Percentiles rank a stretch among this genome's conserved stretches.
phyloP scores from a whole-genome alignment of 2,797 vertebrate genomes.

The Microctenopoma stevenorrisi region DNA sequence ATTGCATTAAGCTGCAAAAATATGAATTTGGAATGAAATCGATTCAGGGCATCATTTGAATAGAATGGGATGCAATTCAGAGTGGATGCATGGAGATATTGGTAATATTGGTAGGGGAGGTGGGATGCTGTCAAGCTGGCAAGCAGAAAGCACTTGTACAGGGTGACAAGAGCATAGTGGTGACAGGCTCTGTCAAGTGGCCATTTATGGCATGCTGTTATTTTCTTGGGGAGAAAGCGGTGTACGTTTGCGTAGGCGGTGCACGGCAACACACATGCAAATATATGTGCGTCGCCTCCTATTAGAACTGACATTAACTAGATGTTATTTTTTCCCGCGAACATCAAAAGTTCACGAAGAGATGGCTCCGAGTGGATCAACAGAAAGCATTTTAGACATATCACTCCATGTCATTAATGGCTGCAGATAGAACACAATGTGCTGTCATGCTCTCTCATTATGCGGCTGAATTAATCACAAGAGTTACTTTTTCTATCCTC shows the following conservation, averaged over 20 bases:
- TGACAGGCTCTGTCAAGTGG: conserved; percentile 79
- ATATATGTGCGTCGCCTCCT: conserved; percentile 41
- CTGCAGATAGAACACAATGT: conserved; percentile 31
- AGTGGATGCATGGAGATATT: conserved; percentile 71
- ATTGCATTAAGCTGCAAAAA: conserved; percentile 73
- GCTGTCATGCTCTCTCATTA: conserved; percentile 44
- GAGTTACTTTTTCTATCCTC: conserved; percentile 33
- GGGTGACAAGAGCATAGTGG: conserved; percentile 68
- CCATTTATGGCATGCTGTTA: conserved; percentile 77
- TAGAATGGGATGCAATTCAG: conserved; percentile 75
- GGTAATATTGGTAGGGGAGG: conserved; percentile 71
- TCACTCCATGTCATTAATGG: conserved; percentile 48
- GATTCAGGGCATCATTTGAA: conserved; percentile 77
- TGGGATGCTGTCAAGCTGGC: conserved; percentile 74
- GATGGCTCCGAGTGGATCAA: conserved; percentile 22
- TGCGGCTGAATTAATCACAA: conserved; percentile 44
- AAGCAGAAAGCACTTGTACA: conserved; percentile 71
- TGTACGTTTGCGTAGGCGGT: conserved; percentile 57
- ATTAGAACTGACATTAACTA: conserved; percentile 49
- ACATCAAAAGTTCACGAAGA: conserved; percentile 34
- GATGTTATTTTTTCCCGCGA: conserved; percentile 18
- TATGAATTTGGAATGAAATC: conserved; percentile 79
- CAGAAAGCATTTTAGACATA: conserved; percentile 32
- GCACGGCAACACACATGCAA: conserved; percentile 52
- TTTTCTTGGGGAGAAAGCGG: conserved; percentile 60